Conservation (phyloP, 1,140 invertebrate genomes). For the Cydia strobilella region DNA sequence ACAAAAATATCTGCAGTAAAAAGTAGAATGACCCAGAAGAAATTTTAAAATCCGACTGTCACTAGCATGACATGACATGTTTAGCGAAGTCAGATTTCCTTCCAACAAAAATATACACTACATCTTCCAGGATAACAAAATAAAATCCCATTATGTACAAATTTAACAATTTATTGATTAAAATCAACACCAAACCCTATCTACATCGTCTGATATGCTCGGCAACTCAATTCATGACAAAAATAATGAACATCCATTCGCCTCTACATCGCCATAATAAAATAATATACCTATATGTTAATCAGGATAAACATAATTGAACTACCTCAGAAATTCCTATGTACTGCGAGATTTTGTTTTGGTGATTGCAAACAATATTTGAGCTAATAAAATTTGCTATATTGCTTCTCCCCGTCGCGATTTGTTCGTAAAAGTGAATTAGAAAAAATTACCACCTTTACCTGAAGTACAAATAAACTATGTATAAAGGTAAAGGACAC, state of each 20-base stretch:
- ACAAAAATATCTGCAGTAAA: too few relatives aligned
- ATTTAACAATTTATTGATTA: slow-evolving; percentile 72
- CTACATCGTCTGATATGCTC: slow-evolving; percentile 67
- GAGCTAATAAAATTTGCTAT: slow-evolving; percentile 26
- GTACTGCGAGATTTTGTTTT: slow-evolving; percentile 8
- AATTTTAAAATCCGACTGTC: too few relatives aligned
- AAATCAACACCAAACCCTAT: slow-evolving; percentile 69
- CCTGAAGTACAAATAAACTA: too few relatives aligned
- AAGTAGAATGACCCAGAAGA: too few relatives aligned
- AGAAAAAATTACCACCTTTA: not conserved
- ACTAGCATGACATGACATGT: too few relatives aligned
- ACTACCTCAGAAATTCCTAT: slow-evolving; percentile 5
- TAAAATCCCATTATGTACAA: slow-evolving; percentile 55
- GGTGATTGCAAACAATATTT: slow-evolving; percentile 16
- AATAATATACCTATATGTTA: slow-evolving; percentile 18
- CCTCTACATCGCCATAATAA: slow-evolving; percentile 1
- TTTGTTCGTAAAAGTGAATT: not conserved
- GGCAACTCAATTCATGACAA: slow-evolving; percentile 43
- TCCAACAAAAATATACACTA: too few relatives aligned
- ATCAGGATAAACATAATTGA: slow-evolving; percentile 12
- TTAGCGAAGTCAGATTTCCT: too few relatives aligned
- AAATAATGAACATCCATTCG: slow-evolving; percentile 20
- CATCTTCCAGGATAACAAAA: slow-evolving; percentile 38
- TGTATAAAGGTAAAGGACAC: too few relatives aligned
- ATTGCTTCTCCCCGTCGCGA: slow-evolving; percentile 12